Percentiles rank a stretch among this genome's conserved stretches.
Evolutionary conservation across 1,140 invertebrate species (phyloP).

Genomic region (Cydia amplana): DNA sequence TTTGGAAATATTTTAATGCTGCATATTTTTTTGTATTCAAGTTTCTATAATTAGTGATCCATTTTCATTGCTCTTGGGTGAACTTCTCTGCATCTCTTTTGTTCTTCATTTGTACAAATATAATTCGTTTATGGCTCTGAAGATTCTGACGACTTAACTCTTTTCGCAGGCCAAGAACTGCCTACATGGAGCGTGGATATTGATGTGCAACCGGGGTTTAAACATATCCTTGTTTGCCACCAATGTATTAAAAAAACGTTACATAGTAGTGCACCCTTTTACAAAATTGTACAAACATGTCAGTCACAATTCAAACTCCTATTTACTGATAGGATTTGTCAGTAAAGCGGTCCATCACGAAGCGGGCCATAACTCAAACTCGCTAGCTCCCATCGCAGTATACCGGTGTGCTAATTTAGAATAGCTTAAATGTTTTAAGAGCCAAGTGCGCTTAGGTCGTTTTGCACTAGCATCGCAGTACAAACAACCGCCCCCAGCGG

Average conservation of each 20-base stretch:
- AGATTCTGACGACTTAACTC: no score
- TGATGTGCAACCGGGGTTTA: no score
- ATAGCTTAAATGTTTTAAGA: neutral
- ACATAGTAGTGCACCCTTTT: no score
- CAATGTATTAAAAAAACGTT: neutral
- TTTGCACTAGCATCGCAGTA: slow-evolving; percentile 47
- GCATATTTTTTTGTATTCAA: neutral
- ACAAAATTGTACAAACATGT: neutral
- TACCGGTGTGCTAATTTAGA: neutral
- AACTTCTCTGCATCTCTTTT: neutral
- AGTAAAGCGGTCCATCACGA: slow-evolving; percentile 53
- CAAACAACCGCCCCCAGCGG: slow-evolving; percentile 63
- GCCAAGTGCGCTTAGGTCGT: neutral
- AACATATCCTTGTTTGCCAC: no score
- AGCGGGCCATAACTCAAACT: slow-evolving; percentile 43
- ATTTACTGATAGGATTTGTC: slow-evolving; percentile 36
- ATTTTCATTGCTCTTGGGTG: neutral
- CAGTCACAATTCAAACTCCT: slow-evolving; percentile 5
- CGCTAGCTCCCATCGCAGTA: slow-evolving; percentile 53
- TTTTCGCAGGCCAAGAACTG: no score
- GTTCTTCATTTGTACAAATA: no score
- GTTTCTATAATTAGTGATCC: neutral
- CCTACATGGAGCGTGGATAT: no score
- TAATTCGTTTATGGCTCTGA: neutral
- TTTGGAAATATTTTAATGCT: slow-evolving; percentile 11